Base-by-base conservation (phyloP, 2,797 vertebrate genomes). In the Acanthopagrus latus region DNA sequence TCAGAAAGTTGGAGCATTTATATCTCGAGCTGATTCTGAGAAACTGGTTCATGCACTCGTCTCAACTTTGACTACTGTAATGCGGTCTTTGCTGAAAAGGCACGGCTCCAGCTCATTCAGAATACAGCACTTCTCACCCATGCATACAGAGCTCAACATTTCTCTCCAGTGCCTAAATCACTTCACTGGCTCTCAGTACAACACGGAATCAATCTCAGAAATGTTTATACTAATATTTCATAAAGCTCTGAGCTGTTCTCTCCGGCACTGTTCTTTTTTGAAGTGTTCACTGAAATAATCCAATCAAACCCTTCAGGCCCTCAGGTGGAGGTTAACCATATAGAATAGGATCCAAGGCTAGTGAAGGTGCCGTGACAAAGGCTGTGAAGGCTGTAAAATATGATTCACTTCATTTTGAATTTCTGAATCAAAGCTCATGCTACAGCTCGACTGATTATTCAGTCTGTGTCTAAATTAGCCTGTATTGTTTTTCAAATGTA, bases 1-100 rank as follows among this genome's bases (percentile, higher is more conserved):
- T 55, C 33, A 74, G 21, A 63, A 71, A 67, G 41, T 59, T 54
- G 17, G 55, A 71, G 33, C 57, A 46, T 75, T 64, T 64, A 52
- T 74, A 44, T 78, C 25, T 63, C n/a, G 74, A 46, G 16, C 29
- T 50, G 52, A 51, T 67, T 78, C 46, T 4, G 38, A 74, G 66
- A 67, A 47, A 52, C 14, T 64, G 43, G 20, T 65, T 64, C 33
- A 56, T 80, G 52, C 54, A 70, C 64, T 76, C n/a, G 62, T 47
- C 11, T 38, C 52, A 68, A 43, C 41, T 64, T 65, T 70, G 58
- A 41, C 13, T 11, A 17, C 63, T 44, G 14, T 63, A 48, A 64
- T 29, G n/a, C 20, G 60, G 16, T 51, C 47, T 52, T 46, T 60
- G 25, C 68, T 64, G 55, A 65, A 70, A 73, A 65, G 48, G 52